Evolutionary conservation across 2,797 vertebrate species (phyloP).

Genomic region (Darevskia nairensis): DNA sequence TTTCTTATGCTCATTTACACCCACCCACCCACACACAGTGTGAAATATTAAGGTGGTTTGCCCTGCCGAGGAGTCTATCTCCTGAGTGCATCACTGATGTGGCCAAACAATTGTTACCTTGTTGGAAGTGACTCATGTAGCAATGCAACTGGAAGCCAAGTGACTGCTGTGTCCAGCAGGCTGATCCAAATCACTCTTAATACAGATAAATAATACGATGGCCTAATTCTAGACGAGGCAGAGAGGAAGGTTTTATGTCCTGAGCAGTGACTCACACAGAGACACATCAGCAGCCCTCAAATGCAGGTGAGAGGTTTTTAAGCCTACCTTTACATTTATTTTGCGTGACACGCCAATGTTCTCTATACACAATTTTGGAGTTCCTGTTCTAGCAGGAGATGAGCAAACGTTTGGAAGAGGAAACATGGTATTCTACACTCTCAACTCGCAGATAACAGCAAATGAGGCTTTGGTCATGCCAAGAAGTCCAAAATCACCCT

Average conservation of each 20-base stretch:
- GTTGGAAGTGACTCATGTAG: not conserved
- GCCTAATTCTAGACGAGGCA: too few relatives aligned
- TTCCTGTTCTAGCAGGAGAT: not conserved
- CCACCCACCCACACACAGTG: too few relatives aligned
- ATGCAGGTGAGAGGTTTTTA: too few relatives aligned
- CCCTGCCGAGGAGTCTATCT: too few relatives aligned
- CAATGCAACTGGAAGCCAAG: not conserved
- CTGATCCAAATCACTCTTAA: not conserved
- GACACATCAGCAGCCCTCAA: too few relatives aligned
- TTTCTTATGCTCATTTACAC: too few relatives aligned
- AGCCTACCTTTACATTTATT: not conserved
- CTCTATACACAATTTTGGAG: not conserved
- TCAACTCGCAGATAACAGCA: not conserved
- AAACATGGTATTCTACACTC: too few relatives aligned
- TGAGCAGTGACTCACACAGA: not conserved
- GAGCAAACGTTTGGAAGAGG: not conserved
- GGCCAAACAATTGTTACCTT: not conserved
- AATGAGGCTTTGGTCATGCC: not conserved
- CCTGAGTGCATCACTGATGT: not conserved
- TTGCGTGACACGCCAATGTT: too few relatives aligned
- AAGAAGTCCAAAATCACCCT: not conserved
- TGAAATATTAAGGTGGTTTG: not conserved
- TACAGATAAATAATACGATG: not conserved
- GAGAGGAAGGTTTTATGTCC: too few relatives aligned
- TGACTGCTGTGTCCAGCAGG: not conserved